Percentiles rank a stretch among this genome's conserved stretches.
These are phyloP conservation scores for Acholoe squamosa DNA, from an alignment of 2,888 invertebrate genomes.

Conservation along the genomic window DNA sequence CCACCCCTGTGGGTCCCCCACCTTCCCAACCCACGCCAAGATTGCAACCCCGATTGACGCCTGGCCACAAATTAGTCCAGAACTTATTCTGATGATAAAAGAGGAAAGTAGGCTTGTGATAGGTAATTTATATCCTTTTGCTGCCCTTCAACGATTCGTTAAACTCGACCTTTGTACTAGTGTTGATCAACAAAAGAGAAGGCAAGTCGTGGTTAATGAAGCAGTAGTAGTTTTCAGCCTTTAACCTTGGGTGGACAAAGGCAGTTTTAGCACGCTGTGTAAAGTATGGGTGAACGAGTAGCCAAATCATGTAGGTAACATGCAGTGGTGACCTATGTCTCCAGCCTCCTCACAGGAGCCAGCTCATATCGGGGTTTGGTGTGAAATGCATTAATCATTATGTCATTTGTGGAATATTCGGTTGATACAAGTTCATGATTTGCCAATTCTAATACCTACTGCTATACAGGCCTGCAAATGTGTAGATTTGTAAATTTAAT, in stretches of 20 bases:
- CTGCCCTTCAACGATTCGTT: not conserved
- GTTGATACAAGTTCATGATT: too few species aligned
- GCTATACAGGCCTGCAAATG: too few species aligned
- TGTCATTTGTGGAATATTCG: too few species aligned
- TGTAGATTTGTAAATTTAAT: too few species aligned
- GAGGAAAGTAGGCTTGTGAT: conserved; percentile 41
- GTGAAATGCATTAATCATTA: too few species aligned
- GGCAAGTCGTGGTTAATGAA: conserved; percentile 8
- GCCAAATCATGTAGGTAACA: conserved; percentile 4
- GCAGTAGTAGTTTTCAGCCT: not conserved
- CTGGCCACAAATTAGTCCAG: conserved; percentile 26
- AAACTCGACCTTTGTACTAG: not conserved
- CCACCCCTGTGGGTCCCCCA: not conserved
- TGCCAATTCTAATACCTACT: too few species aligned
- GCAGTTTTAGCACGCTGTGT: not conserved
- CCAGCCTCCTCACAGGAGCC: too few species aligned
- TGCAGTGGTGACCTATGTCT: not conserved
- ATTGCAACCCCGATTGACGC: conserved; percentile 5
- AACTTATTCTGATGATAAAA: not conserved
- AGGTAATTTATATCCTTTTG: conserved; percentile 28
- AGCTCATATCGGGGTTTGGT: too few species aligned
- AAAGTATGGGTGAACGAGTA: not conserved
- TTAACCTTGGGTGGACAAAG: not conserved
- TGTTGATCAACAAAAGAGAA: not conserved
- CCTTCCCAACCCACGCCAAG: conserved; percentile 17